Evolutionary conservation across 2,888 invertebrate species (phyloP).

Genomic region (Disparrhopalites patrizii): DNA sequence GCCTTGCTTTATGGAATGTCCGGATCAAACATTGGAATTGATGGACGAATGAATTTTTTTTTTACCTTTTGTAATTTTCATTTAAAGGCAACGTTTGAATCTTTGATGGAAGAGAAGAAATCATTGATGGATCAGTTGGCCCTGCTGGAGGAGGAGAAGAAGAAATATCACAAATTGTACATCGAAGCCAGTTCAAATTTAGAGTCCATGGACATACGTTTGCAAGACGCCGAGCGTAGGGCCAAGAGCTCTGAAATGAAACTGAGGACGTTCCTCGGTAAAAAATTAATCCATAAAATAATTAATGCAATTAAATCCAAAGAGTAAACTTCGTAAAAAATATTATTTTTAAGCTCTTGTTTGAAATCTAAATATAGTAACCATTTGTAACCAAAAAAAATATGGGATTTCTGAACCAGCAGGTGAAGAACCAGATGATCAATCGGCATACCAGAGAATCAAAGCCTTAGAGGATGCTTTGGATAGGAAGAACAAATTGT

Average conservation of each 20-base stretch:
- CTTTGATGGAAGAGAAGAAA: conserved; percentile 44
- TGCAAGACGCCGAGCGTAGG: conserved; percentile 43
- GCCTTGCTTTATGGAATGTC: no score
- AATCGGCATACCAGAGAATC: conserved; percentile 11
- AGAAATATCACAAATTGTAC: conserved; percentile 38
- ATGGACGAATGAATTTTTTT: no score
- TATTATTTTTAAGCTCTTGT: background rate
- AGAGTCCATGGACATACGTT: conserved; percentile 34
- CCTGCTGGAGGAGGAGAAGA: conserved; percentile 41
- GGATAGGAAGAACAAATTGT: conserved; percentile 31
- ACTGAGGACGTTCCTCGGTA: conserved; percentile 38
- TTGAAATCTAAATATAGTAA: background rate
- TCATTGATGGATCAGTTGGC: conserved; percentile 40
- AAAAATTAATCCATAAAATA: background rate
- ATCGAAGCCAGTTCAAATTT: conserved; percentile 37
- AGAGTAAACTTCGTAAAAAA: background rate
- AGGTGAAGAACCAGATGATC: conserved; percentile 21
- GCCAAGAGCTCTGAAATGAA: conserved; percentile 47
- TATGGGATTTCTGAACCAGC: no score
- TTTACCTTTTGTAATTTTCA: no score
- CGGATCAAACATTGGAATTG: no score
- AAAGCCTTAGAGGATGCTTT: conserved; percentile 31
- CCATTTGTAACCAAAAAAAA: no score
- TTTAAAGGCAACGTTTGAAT: conserved; percentile 37
- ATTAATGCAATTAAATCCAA: no score